Percentiles rank a stretch among this genome's conserved stretches.
These are phyloP conservation scores for Lypha dubia DNA, from an alignment of 2,888 invertebrate species.

Conservation along the genomic window DNA sequence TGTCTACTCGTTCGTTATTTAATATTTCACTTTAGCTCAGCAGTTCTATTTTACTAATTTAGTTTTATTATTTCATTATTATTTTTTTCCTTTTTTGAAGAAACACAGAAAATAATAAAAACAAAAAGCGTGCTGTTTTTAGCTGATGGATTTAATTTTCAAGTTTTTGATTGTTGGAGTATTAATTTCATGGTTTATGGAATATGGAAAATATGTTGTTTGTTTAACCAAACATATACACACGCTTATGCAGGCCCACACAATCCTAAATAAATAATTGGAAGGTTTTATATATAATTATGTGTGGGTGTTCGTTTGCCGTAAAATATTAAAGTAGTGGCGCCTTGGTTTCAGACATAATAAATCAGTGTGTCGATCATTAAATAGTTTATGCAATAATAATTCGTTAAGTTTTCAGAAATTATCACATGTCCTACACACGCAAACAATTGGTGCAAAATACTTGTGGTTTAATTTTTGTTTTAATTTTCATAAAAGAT, in stretches of 20 bases:
- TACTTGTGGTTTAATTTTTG: too few species aligned
- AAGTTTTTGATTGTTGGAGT: not conserved
- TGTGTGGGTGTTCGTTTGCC: not conserved
- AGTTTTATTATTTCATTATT: slow-evolving; percentile 5
- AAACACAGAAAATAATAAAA: not conserved
- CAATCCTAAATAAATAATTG: not conserved
- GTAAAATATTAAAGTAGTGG: slow-evolving; percentile 25
- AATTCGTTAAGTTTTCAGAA: slow-evolving; percentile 57
- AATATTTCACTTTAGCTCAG: slow-evolving; percentile 67
- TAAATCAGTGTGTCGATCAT: slow-evolving; percentile 64
- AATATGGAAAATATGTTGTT: not conserved
- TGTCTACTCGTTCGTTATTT: slow-evolving; percentile 32
- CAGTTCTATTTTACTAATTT: slow-evolving; percentile 57
- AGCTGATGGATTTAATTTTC: not conserved
- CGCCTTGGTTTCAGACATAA: slow-evolving; percentile 46
- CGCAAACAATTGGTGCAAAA: not conserved
- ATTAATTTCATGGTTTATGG: not conserved
- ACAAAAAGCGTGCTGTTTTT: slow-evolving; percentile 22
- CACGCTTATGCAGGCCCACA: not conserved
- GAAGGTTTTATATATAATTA: not conserved
- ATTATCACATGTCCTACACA: not conserved
- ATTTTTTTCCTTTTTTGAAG: not conserved
- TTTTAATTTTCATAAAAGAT: too few species aligned
- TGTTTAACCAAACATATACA: not conserved
- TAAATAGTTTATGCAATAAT: slow-evolving; percentile 59